phyloP scores from a whole-genome alignment of 2,113 vertebrate species.

The Heteronetta atricapilla region DNA sequence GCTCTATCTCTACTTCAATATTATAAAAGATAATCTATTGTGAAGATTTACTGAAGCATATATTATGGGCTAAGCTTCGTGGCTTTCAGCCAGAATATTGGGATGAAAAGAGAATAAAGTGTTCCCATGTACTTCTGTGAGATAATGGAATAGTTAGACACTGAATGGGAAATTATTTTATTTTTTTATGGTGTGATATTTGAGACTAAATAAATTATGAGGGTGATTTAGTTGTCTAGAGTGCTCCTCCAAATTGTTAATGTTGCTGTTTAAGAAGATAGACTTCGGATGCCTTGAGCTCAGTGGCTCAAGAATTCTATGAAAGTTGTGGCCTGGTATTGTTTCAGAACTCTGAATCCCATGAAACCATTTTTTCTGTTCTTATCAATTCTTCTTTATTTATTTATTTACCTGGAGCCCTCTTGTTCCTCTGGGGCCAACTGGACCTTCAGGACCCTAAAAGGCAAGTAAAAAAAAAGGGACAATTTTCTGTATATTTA shows the following conservation, averaged over 20 bases:
- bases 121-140: not conserved
- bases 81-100: not conserved
- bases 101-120: not conserved
- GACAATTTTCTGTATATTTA: not conserved
- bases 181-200: not conserved
- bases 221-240: not conserved
- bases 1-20: not conserved
- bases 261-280: not conserved
- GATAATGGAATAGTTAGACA: not conserved
- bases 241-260: not conserved
- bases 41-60: not conserved
- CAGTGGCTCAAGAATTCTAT: not conserved
- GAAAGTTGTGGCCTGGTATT: not conserved
- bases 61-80: not conserved
- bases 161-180: not conserved
- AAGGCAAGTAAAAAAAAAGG: not conserved
- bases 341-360: not conserved
- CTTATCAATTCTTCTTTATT: accelerated
- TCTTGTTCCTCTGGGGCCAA: conserved; percentile 81
- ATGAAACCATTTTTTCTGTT: not conserved
- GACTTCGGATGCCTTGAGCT: not conserved
- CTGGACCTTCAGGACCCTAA: conserved; percentile 87
- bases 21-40: not conserved
- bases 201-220: not conserved
- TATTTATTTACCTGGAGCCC: conserved; percentile 81